phyloP scores from a whole-genome alignment of 30 jellyfish, hydroid and myxozoan genomes.

The Hydractinia echinata region DNA sequence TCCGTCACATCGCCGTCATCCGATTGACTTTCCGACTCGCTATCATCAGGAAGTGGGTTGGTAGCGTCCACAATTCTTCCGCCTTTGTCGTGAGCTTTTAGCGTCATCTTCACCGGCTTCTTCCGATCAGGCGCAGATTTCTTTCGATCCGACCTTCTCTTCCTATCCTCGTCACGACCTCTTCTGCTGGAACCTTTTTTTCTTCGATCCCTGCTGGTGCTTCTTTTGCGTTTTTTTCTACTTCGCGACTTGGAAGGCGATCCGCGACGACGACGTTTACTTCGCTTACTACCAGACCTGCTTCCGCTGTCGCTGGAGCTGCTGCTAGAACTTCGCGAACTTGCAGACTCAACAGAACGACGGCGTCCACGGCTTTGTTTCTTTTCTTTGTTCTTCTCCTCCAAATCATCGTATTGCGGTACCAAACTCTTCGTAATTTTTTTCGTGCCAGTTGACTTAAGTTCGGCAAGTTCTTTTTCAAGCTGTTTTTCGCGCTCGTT shows the following conservation, averaged over 20 bases:
- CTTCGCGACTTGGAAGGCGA: slow-evolving; percentile 6
- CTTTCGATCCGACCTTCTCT: slow-evolving; percentile 7
- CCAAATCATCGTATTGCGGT: slow-evolving; percentile 41
- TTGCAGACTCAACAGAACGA: background rate
- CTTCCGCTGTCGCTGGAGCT: background rate
- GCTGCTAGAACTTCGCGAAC: background rate
- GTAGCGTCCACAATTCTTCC: slow-evolving; percentile 19
- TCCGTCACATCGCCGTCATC: background rate
- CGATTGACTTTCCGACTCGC: slow-evolving; percentile 6
- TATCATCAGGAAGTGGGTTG: slow-evolving; percentile 28
- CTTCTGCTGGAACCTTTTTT: slow-evolving; percentile 18
- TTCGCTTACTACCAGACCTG: slow-evolving; percentile 1
- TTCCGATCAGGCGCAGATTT: background rate
- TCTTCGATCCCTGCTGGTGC: slow-evolving; percentile 37
- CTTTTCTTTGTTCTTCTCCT: slow-evolving; percentile 27
- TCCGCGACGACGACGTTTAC: background rate
- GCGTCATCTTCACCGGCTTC: slow-evolving; percentile 16
- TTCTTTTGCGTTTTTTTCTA: slow-evolving; percentile 27
- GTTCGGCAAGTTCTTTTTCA: slow-evolving; percentile 30
- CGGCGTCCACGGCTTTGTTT: background rate
- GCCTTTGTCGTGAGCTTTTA: slow-evolving; percentile 19
- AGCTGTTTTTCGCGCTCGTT: slow-evolving; percentile 47
- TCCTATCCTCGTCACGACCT: slow-evolving; percentile 10
- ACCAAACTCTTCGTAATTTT: slow-evolving; percentile 38
- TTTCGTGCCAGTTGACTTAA: slow-evolving; percentile 15